Evolutionary conservation across 2,888 invertebrate species (phyloP).

Genomic region (Andrena hattorfiana): DNA sequence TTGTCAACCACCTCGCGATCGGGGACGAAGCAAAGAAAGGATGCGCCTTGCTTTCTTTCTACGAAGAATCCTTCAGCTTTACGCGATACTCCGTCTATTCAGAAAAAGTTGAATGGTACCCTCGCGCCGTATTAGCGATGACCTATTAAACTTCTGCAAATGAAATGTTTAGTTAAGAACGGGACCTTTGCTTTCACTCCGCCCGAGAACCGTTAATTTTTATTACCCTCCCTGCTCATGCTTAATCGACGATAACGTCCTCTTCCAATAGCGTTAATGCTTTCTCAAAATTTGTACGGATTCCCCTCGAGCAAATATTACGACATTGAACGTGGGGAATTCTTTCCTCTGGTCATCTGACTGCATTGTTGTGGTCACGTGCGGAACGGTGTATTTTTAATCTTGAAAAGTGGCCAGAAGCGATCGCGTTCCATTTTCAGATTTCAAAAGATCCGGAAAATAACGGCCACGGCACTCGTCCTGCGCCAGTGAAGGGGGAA

Average conservation of each 20-base stretch:
- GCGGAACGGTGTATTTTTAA: conserved; percentile 13
- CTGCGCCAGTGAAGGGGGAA: neutral
- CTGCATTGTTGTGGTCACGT: neutral
- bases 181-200: conserved; percentile 2
- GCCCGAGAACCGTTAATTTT: neutral
- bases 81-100: no score
- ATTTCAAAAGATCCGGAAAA: conserved; percentile 16
- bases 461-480: neutral
- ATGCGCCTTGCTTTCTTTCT: neutral
- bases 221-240: neutral
- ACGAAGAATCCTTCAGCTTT: neutral
- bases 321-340: neutral
- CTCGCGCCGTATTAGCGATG: no score
- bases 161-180: neutral
- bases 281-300: neutral
- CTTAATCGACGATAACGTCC: neutral
- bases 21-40: neutral
- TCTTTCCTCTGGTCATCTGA: neutral
- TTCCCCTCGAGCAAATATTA: neutral
- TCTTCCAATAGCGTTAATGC: neutral
- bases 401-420: conserved; percentile 28
- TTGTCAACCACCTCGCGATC: neutral
- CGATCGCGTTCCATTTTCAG: neutral
- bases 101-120: no score
- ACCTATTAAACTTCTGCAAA: no score